Base-by-base conservation (phyloP, 1,140 invertebrate genomes). In the Arctopsyche grandis region DNA sequence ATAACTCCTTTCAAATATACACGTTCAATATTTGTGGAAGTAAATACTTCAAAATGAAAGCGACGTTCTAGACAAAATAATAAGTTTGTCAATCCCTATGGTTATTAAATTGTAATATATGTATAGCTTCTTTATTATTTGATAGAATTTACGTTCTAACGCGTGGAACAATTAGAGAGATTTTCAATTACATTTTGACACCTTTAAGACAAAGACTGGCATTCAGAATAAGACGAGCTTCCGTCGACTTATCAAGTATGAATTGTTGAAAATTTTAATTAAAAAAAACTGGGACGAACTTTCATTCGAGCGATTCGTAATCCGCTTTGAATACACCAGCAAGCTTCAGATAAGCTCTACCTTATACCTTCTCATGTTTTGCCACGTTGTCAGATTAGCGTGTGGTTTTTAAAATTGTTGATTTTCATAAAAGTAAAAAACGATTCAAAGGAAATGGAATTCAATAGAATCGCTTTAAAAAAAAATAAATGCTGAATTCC, bases 171-270 rank as follows among this genome's bases (percentile, higher is more conserved):
- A 60, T 60, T 19, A 60, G 56, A 5, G 21, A 21, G 9, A 60
- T 60, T 60, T 60, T 60, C 56, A 16, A 60, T 60, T 19, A 21
- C 9, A 60, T 60, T 60, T 60, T 19, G 9, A 60, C 56, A 19
- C 16, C 16, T 19, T 60, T 60, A 7, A 60, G 16, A 60, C 16
- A 60, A 19, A 1, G 29, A 4, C 29, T 38, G 3, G 29, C 29
- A 38, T 38, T 7, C 3, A 1, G 7, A 38, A 4, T 7, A 7
- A 38, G 29, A 38, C 7, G 29, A 4, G 29, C 29, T 38, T 38
- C 29, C 29, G 29, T 38, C 29, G 29, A 38, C 3, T 38, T 4
- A 38, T 38, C 29, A 38, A 38, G 29, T 38, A 38, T 38, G 29
- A 38, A 38, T 38, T 38, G 29, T 4, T 4, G 29, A 7, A 7